Conservation (phyloP, 1,140 invertebrate species). For the Drosophila tsacasi region DNA sequence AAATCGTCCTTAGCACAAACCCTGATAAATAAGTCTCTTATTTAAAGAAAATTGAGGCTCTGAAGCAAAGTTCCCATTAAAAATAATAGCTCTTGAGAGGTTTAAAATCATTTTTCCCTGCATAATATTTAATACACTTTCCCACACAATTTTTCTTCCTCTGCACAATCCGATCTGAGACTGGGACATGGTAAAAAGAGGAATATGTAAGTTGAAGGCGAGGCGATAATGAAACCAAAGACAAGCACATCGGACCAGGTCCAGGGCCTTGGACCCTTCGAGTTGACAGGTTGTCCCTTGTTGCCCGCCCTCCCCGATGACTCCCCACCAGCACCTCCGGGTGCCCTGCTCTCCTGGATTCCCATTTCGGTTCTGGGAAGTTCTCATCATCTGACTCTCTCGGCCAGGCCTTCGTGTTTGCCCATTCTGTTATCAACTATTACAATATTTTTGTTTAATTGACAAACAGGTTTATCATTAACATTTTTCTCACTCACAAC, state of each 20-base stretch:
- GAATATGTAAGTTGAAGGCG: conserved; percentile 51
- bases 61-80: background rate
- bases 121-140: too few species aligned
- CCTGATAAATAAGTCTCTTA: background rate
- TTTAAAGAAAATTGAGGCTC: too few species aligned
- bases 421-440: conserved; percentile 80
- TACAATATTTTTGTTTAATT: conserved; percentile 83
- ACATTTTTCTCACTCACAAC: conserved; percentile 61
- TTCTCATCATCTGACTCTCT: conserved; percentile 66
- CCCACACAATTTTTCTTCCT: background rate
- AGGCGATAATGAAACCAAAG: conserved; percentile 78
- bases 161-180: conserved; percentile 17
- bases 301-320: conserved; percentile 11
- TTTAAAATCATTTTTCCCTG: background rate
- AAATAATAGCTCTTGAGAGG: background rate
- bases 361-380: conserved; percentile 66
- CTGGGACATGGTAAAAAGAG: conserved; percentile 26
- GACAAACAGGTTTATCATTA: conserved; percentile 83
- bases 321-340: background rate
- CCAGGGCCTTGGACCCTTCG: conserved; percentile 62
- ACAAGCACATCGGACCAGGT: conserved; percentile 71
- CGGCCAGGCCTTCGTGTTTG: conserved; percentile 55
- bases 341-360: conserved; percentile 3
- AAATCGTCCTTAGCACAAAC: background rate
- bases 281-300: conserved; percentile 71